Base-by-base conservation (phyloP, 2,888 invertebrate genomes). In the Plagiodera versicolora region DNA sequence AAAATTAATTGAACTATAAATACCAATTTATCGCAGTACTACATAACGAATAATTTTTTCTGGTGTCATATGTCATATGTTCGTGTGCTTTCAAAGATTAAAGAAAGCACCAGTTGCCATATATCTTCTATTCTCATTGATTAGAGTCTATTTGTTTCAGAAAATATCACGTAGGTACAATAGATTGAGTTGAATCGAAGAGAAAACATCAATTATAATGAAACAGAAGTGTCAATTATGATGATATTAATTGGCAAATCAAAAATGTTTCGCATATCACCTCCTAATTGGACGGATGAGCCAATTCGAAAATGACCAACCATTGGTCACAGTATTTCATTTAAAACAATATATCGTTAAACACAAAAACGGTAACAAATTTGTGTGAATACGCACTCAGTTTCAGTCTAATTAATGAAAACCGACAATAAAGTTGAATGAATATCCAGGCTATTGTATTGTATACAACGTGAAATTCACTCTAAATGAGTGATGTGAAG, bases 331-430 rank as follows among this genome's bases (percentile, higher is more conserved):
- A 60, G 57, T 63, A 60, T 16, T 52, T 58, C 58, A 50, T 62
- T 56, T 35, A 39, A 69, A 69, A 72, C 72, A 73, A 73, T 72
- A 66, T 71, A 69, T 73, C 68, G 70, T 73, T 73, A 72, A 70
- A 69, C 67, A 60, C 62, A 69, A 71, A 72, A 72, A 70, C 71
- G 67, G 71, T 71, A 73, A 71, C 70, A 69, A 72, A 72, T 70
- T 66, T 65, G 61, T 68, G 70, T 66, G 67, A 69, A 70, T 58
- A 62, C 57, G n/a, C n/a, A 66, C 61, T 65, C 50, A 64, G 61
- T 68, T 63, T 68, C 67, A 64, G 62, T 51, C 65, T 65, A 67
- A 68, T 67, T 67, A 69, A 65, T 46, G 49, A 51, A 48, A 60
- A 55, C 55, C 51, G 63, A 63, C 63, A 66, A 66, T 61, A 58